phyloP scores from a whole-genome alignment of 2,797 vertebrate species.

The Sebastes itinus region DNA sequence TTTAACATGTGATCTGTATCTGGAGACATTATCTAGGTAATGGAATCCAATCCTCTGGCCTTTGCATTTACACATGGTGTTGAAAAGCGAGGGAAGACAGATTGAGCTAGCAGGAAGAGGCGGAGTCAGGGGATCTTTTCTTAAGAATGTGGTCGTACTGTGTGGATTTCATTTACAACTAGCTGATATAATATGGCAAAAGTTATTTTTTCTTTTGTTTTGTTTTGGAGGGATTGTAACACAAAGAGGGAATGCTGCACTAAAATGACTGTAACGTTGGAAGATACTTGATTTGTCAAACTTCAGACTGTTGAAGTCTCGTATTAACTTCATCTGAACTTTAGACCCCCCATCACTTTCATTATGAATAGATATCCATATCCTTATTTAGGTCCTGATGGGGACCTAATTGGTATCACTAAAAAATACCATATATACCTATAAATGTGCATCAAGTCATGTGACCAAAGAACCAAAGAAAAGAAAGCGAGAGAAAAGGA shows the following conservation, averaged over 20 bases:
- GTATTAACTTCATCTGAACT: not conserved
- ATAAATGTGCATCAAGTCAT: not conserved
- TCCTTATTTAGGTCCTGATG: not conserved
- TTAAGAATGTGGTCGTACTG: not conserved
- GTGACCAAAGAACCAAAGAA: not conserved
- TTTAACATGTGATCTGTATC: not conserved
- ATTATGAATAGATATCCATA: not conserved
- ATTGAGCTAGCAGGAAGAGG: not conserved
- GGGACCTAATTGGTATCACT: not conserved
- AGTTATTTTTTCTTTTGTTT: too few relatives aligned
- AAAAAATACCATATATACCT: not conserved
- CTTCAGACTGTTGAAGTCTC: not conserved
- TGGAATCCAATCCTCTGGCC: not conserved
- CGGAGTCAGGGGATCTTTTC: not conserved
- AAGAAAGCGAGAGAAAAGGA: not conserved
- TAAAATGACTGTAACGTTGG: not conserved
- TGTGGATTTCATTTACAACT: not conserved
- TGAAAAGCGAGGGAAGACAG: too few relatives aligned
- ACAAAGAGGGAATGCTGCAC: not conserved
- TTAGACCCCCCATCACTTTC: not conserved
- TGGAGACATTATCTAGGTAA: not conserved
- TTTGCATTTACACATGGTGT: not conserved
- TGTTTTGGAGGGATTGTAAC: not conserved
- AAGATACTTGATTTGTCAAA: not conserved
- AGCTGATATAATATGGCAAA: too few relatives aligned